Conservation (phyloP, 1,140 invertebrate species). For the Halictus rubicundus region DNA sequence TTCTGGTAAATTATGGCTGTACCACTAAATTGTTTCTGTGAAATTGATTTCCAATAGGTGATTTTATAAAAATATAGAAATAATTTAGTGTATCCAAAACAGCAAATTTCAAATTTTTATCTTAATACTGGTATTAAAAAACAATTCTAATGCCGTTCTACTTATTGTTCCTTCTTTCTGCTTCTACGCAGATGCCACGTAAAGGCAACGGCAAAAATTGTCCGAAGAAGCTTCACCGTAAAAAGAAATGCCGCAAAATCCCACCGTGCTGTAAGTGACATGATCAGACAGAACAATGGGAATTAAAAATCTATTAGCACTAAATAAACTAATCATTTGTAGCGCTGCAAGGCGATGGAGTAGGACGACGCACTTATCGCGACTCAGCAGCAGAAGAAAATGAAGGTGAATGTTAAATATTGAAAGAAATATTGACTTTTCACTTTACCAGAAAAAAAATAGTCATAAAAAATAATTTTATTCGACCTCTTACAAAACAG, state of each 20-base stretch:
- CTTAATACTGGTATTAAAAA: not conserved
- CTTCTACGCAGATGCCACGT: conserved; percentile 19
- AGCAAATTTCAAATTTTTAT: too few relatives aligned
- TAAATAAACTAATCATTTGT: conserved; percentile 24
- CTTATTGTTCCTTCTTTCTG: conserved; percentile 1
- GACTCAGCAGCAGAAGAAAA: conserved; percentile 43
- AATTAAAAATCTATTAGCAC: not conserved
- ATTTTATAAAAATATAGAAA: too few relatives aligned
- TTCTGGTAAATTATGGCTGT: conserved; percentile 70
- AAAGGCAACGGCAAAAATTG: conserved; percentile 83
- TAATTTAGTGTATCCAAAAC: too few relatives aligned
- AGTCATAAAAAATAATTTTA: too few relatives aligned
- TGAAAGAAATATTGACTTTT: not conserved
- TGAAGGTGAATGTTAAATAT: conserved; percentile 48
- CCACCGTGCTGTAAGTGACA: conserved; percentile 74
- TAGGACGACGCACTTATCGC: conserved; percentile 37
- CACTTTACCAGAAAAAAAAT: too few relatives aligned
- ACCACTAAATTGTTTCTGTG: not conserved
- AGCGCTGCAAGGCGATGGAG: conserved; percentile 64
- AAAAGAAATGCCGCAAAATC: conserved; percentile 79
- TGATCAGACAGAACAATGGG: conserved; percentile 2
- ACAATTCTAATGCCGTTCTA: too few relatives aligned
- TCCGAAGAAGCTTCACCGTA: conserved; percentile 82
- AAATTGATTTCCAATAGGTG: too few relatives aligned
- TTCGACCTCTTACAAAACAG: too few relatives aligned